phyloP scores from a whole-genome alignment of 2,888 invertebrate species.

The Cheilosia pagana region DNA sequence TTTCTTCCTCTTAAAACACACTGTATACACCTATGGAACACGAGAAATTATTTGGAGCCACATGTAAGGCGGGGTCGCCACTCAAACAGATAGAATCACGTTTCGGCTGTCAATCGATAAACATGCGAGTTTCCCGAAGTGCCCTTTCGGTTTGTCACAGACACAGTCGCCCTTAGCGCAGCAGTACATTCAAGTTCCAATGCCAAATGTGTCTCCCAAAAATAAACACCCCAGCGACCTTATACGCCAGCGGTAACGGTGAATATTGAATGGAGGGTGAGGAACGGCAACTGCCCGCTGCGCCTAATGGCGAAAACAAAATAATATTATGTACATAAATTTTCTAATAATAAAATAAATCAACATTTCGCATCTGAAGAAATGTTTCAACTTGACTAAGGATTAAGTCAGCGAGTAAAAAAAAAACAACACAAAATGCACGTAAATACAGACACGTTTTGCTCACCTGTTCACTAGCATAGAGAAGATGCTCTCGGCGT shows the following conservation, averaged over 20 bases:
- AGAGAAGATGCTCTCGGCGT: slow-evolving; percentile 20
- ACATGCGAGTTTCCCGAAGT: slow-evolving; percentile 54
- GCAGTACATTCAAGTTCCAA: slow-evolving; percentile 15
- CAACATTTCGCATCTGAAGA: slow-evolving; percentile 8
- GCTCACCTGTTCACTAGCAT: slow-evolving; percentile 50
- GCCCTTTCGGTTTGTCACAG: slow-evolving; percentile 32
- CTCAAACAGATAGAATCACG: slow-evolving; percentile 40
- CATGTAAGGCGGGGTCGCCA: not conserved
- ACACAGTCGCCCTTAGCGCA: slow-evolving; percentile 25
- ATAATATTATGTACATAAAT: not conserved
- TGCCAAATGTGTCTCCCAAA: slow-evolving; percentile 45
- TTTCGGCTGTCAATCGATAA: slow-evolving; percentile 58
- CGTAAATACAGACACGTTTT: slow-evolving; percentile 42
- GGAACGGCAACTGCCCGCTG: not conserved
- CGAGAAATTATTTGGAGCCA: not conserved
- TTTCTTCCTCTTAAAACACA: too few relatives aligned
- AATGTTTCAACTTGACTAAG: slow-evolving; percentile 25
- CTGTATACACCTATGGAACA: not conserved
- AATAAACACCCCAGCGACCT: slow-evolving; percentile 44
- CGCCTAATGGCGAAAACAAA: not conserved
- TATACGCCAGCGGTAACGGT: slow-evolving; percentile 2
- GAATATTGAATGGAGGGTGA: not conserved
- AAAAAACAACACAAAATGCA: not conserved
- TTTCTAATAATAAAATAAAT: slow-evolving; percentile 32
- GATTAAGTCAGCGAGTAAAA: not conserved